Base-by-base conservation (phyloP, 1,140 invertebrate species). In the Dendrolimus kikuchii region DNA sequence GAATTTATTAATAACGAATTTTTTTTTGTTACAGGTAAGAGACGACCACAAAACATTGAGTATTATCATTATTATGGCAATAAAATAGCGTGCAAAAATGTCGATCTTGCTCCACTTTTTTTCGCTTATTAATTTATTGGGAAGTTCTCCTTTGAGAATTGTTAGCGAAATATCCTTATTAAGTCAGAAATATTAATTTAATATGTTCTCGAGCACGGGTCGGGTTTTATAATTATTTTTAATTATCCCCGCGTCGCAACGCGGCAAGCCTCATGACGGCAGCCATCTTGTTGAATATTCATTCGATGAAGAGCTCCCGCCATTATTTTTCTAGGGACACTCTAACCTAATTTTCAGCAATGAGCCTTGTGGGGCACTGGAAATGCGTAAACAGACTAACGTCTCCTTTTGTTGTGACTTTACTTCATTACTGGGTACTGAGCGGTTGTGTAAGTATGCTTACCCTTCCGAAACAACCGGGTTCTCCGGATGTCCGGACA, bases 271-370 rank as follows among this genome's bases (percentile, higher is more conserved):
- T 52, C 49, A 42, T 36, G 46, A 7, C 51, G 43, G 57, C 55
- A 10, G 58, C 55, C 62, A 57, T 64, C 55, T 66, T 69, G 57
- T 64, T 74, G 68, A 71, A 75, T 74, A 74, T 79, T 77, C 71
- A 75, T 74, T 52, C 23, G 8, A 56, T 62, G 58, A 57, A 55
- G 57, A 71, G 65, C 55, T 63, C 56, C 51, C 49, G 44, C 62
- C 63, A 60, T 67, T 63, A 66, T 74, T 71, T 76, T 75, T 73
- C 55, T 66, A 63, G 55, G 60, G 64, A 38, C 45, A 51, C 40
- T 66, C 59, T 66, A 68, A 68, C 60, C 66, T 72, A 78, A 76
- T 78, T 76, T 72, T 55, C 53, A 55, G 63, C 72, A 71, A 76
- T 69, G 67, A 66, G 59, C 52, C 61, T 46, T 59, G 52, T 47